Evolutionary conservation across 2,113 vertebrate genomes (phyloP).

Genomic region (Oxyruncus cristatus): DNA sequence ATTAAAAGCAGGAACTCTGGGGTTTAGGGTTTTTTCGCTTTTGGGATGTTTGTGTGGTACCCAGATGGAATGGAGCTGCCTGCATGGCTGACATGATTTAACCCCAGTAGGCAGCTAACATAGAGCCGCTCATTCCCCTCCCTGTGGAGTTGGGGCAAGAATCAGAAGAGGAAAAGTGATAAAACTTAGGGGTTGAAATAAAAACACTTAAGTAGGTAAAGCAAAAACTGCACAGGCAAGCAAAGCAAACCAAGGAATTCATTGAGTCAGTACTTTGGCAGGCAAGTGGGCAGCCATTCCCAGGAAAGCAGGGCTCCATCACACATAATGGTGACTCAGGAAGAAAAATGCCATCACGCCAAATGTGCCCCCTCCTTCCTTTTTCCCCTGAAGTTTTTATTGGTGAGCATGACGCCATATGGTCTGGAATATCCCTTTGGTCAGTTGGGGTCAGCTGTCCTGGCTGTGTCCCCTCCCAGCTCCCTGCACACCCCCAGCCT

Average conservation of each 20-base stretch:
- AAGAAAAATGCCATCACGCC: neutral
- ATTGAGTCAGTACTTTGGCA: neutral
- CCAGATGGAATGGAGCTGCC: neutral
- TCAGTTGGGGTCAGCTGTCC: neutral
- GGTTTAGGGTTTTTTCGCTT: neutral
- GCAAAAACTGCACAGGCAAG: neutral
- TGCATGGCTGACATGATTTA: neutral
- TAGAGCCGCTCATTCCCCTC: neutral
- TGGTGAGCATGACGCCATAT: fast-evolving
- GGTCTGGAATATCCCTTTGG: neutral
- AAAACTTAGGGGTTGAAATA: neutral
- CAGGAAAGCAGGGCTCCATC: neutral
- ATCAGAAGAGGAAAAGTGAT: neutral
- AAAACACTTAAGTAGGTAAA: neutral
- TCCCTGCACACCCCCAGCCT: too few relatives aligned
- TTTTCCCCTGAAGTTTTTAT: neutral
- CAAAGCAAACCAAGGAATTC: neutral
- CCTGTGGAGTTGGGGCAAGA: neutral
- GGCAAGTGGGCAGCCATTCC: neutral
- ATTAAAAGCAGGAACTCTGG: neutral
- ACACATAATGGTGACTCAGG: fast-evolving
- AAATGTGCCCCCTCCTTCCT: neutral
- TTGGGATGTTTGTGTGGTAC: neutral
- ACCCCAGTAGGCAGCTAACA: neutral
- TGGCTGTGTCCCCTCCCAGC: fast-evolving